These are phyloP conservation scores for Clupea harengus DNA, from an alignment of 2,113 vertebrate species.

Conservation along the genomic window DNA sequence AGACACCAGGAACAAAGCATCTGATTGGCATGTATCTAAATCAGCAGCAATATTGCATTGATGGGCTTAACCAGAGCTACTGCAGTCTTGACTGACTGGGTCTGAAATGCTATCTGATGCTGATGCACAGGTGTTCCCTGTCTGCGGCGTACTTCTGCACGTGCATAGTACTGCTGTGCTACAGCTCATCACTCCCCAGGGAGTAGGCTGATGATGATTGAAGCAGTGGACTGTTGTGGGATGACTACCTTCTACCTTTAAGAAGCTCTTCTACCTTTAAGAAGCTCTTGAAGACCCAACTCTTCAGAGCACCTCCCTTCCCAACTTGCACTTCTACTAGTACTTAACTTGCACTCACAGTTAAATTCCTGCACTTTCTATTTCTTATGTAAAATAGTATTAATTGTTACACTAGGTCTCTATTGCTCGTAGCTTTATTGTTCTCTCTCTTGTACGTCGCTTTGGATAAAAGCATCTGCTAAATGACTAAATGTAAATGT, in stretches of 20 bases:
- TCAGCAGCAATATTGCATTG: not conserved
- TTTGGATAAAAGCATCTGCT: too few relatives aligned
- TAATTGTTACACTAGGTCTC: too few relatives aligned
- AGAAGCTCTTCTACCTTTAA: too few relatives aligned
- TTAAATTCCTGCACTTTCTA: too few relatives aligned
- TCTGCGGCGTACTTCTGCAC: conserved; percentile 26
- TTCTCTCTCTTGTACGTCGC: too few relatives aligned
- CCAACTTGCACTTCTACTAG: too few relatives aligned
- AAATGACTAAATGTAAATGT: too few relatives aligned
- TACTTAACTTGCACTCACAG: too few relatives aligned
- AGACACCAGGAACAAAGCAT: not conserved
- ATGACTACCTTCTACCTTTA: conserved; percentile 34
- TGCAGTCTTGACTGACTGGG: not conserved
- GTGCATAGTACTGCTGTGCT: conserved; percentile 54
- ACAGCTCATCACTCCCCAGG: not conserved
- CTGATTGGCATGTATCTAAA: not conserved
- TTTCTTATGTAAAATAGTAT: too few relatives aligned
- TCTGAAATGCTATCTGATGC: not conserved
- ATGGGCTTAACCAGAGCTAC: not conserved
- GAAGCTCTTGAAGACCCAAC: too few relatives aligned
- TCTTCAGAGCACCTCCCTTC: too few relatives aligned
- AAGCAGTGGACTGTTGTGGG: conserved; percentile 59
- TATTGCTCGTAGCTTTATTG: too few relatives aligned
- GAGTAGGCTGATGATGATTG: conserved; percentile 61
- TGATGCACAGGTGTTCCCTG: not conserved